phyloP scores from a whole-genome alignment of 1,140 invertebrate species.

The Caenorhabditis elegans region DNA sequence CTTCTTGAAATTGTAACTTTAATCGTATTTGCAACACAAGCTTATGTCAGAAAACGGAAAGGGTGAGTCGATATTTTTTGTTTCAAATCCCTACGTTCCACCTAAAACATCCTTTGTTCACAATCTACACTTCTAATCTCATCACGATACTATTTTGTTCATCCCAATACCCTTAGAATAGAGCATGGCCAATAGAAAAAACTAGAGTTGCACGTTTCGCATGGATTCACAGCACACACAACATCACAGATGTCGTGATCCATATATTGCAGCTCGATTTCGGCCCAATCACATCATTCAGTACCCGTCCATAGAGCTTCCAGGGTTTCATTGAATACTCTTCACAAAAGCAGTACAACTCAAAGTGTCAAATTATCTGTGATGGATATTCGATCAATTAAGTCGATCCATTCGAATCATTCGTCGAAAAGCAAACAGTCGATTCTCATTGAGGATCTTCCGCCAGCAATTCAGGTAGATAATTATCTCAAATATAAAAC shows the following conservation, averaged over 20 bases:
- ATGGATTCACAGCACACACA: neutral
- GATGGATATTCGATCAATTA: constrained; percentile 35
- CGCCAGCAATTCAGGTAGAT: neutral
- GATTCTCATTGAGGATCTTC: constrained; percentile 33
- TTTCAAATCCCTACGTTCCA: constrained; percentile 10
- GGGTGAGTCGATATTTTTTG: constrained; percentile 17
- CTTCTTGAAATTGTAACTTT: constrained; percentile 60
- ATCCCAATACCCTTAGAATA: constrained; percentile 15
- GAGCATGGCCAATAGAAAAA: neutral
- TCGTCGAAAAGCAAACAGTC: constrained; percentile 43
- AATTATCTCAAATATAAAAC: neutral
- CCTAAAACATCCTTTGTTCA: neutral
- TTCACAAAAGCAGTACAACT: constrained; percentile 28
- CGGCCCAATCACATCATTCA: constrained; percentile 38
- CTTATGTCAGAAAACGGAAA: constrained; percentile 43
- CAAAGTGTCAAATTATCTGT: constrained; percentile 20
- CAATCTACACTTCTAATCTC: neutral
- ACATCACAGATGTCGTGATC: neutral
- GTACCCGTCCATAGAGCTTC: neutral
- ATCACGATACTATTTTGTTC: neutral
- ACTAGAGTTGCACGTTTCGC: neutral
- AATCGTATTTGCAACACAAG: constrained; percentile 49
- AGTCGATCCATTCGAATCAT: constrained; percentile 29
- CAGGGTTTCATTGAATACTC: neutral
- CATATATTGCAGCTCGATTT: constrained; percentile 7